Base-by-base conservation (phyloP, 2,888 invertebrate genomes). In the Eugnorisma glareosa region DNA sequence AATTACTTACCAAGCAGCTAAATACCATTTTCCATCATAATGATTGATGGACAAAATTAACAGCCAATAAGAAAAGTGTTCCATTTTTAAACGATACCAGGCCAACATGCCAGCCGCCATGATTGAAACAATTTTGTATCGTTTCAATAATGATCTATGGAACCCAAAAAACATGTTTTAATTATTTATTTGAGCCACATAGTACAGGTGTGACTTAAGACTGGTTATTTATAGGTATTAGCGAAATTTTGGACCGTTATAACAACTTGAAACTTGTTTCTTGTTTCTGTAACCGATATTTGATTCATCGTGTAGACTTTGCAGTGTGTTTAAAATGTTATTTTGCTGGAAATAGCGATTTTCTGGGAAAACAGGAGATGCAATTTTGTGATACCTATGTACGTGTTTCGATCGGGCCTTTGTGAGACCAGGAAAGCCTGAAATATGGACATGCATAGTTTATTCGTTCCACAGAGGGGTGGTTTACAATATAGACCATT, bases 181-280 rank as follows among this genome's bases (percentile, higher is more conserved):
- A 94, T 93, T 91, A 90, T 89, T 85, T 92, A 93, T 94, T 90
- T 92, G 91, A 93, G 92, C 92, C 88, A 94, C 93, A 95, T 94
- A 92, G 79, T 86, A 91, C 94, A 95, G 94, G 94, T 95, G 95
- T 94, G 93, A 92, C 90, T 88, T 84, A 81, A 86, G 91, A 95
- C 95, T 90, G 93, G 95, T 95, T 94, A 91, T 93, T 91, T 90
- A 92, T 91, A 88, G 88, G 91, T 91, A 93, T 95, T 95, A 93
- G 95, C 95, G 92, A 95, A 95, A 95, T 93, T 67, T 94, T 89
- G 93, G 92, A 93, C 94, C 95, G 93, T 93, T 92, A 92, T 84
- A 77, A 73, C 67, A 76, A 80, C 70, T 68, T 83, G 24, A 90
- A 93, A 94, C 95, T 90, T 28, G 82, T 78, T 79, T 72, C 71